Conservation (phyloP, 1,140 invertebrate species). For the Leptinotarsa lineolata region DNA sequence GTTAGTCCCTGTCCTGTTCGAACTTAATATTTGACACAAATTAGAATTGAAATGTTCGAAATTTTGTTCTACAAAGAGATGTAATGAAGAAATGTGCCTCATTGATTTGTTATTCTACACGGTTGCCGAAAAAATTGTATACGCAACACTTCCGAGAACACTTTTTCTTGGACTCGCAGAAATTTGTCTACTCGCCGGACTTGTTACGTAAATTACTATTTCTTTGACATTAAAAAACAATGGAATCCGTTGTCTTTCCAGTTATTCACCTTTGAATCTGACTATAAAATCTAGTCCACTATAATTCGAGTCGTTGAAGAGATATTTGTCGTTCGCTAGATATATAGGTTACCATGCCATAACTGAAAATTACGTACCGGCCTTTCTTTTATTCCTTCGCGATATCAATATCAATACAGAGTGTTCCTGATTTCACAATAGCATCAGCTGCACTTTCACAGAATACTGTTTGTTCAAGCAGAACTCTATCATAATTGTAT, state of each 20-base stretch:
- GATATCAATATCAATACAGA: conserved; percentile 7
- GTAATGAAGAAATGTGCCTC: no score
- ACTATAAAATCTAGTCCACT: neutral
- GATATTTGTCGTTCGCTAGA: neutral
- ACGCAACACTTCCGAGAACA: no score
- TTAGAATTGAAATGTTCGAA: no score
- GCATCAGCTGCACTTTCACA: conserved; percentile 1
- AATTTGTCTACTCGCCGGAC: neutral
- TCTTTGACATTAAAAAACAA: neutral
- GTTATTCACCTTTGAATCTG: neutral
- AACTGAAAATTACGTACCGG: neutral
- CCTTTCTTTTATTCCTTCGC: conserved; percentile 4
- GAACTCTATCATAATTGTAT: neutral
- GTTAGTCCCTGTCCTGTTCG: no score
- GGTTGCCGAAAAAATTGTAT: no score
- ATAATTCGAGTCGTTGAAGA: neutral
- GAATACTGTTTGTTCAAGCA: neutral
- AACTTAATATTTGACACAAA: no score
- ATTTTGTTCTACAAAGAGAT: no score
- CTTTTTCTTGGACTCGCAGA: no score
- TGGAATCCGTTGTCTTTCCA: no score
- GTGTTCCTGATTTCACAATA: conserved; percentile 18
- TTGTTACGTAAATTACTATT: neutral
- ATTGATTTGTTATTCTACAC: no score
- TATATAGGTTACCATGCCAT: conserved; percentile 13